These are phyloP conservation scores for Cecidostiba fungosa DNA, from an alignment of 2,888 invertebrate species.

Conservation along the genomic window DNA sequence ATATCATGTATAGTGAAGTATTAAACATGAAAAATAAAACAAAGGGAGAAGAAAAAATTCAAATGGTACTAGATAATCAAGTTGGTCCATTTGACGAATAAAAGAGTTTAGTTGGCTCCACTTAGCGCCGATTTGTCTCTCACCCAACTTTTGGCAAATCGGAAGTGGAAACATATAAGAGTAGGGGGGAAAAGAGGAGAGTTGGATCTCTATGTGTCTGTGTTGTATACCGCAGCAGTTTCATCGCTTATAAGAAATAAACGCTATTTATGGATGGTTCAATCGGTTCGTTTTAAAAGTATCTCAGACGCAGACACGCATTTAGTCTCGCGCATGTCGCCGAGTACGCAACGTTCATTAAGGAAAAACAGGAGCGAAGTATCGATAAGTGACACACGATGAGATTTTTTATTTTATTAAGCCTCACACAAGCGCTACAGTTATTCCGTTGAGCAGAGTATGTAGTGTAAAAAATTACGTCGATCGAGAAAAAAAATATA, in stretches of 20 bases:
- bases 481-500: conserved; percentile 41
- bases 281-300: conserved; percentile 68
- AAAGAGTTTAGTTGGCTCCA: conserved; percentile 33
- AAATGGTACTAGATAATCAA: conserved; percentile 15
- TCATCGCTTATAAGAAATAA: conserved; percentile 46
- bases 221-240: conserved; percentile 34
- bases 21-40: conserved; percentile 27
- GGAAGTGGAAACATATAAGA: conserved; percentile 27
- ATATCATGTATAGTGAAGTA: conserved; percentile 22
- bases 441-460: conserved; percentile 26
- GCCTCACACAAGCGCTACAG: background rate
- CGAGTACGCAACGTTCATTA: conserved; percentile 2
- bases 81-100: conserved; percentile 31
- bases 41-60: background rate
- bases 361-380: conserved; percentile 41
- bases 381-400: conserved; percentile 18
- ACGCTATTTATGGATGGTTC: conserved; percentile 70
- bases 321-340: conserved; percentile 55
- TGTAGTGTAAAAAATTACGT: conserved; percentile 31
- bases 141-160: conserved; percentile 33
- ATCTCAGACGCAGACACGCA: conserved; percentile 69
- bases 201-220: background rate
- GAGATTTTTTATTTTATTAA: conserved; percentile 59
- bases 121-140: conserved; percentile 29
- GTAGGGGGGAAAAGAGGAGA: conserved; percentile 11